phyloP scores from a whole-genome alignment of 2,797 vertebrate species.

The Erpetoichthys calabaricus region DNA sequence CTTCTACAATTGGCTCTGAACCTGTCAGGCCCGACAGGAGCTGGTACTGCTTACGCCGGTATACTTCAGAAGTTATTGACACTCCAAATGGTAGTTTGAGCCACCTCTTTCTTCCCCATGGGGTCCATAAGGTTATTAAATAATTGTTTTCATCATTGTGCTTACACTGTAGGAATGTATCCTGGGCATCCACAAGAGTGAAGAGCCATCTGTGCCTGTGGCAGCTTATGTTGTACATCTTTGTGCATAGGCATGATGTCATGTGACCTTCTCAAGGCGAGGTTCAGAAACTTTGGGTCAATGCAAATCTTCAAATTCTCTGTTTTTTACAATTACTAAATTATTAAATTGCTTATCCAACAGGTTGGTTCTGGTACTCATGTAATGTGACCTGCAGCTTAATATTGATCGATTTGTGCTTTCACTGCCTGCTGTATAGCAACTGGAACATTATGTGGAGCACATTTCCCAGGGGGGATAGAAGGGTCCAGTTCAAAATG shows the following conservation, averaged over 20 bases:
- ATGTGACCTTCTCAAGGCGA: not conserved
- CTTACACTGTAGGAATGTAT: not conserved
- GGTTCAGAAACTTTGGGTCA: not conserved
- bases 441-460: too few species aligned
- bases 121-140: not conserved
- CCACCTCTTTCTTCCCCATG: not conserved
- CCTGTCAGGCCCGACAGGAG: not conserved
- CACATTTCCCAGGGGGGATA: too few species aligned
- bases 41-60: not conserved
- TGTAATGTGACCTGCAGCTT: too few species aligned
- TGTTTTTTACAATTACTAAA: not conserved
- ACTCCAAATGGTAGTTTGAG: not conserved
- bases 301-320: constrained; percentile 2
- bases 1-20: too few species aligned
- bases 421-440: too few species aligned
- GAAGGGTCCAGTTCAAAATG: too few species aligned
- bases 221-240: not conserved
- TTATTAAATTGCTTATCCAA: too few species aligned
- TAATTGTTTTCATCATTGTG: not conserved
- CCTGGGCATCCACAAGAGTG: too few species aligned
- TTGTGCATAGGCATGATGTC: not conserved
- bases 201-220: not conserved
- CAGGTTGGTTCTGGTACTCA: too few species aligned
- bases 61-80: not conserved
- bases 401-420: too few species aligned